Conservation (phyloP, 2,888 invertebrate species). For the Sepiola atlantica region DNA sequence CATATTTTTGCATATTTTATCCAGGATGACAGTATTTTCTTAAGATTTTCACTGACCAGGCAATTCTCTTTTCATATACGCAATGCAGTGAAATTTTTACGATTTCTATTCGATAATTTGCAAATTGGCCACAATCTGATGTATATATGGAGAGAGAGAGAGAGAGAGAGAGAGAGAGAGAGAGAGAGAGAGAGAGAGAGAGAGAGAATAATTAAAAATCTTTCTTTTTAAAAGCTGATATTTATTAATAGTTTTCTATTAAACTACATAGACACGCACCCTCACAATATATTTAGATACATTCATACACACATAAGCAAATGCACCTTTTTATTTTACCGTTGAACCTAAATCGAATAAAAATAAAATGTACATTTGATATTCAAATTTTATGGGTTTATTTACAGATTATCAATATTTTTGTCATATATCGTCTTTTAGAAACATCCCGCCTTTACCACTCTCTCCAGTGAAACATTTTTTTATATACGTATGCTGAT, state of each 20-base stretch:
- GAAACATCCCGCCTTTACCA: background rate
- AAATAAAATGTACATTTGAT: background rate
- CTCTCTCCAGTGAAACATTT: background rate
- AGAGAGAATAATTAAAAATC: background rate
- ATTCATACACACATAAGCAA: too few relatives aligned
- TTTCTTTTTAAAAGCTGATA: background rate
- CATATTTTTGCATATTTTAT: too few relatives aligned
- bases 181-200: conserved; percentile 37
- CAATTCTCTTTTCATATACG: too few relatives aligned
- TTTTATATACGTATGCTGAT: too few relatives aligned
- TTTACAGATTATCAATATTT: background rate
- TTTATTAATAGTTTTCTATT: background rate
- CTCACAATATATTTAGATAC: background rate
- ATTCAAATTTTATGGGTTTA: background rate
- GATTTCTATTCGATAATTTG: too few relatives aligned
- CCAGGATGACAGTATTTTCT: too few relatives aligned
- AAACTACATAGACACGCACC: background rate
- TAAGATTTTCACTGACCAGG: too few relatives aligned
- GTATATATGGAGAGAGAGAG: background rate
- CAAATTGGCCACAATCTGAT: background rate
- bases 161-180: background rate
- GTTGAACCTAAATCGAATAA: too few relatives aligned
- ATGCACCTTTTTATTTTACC: background rate
- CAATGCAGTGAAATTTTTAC: too few relatives aligned
- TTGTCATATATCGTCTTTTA: background rate